Evolutionary conservation across 2,888 invertebrate genomes (phyloP).

Genomic region (Herminia tarsipennalis): DNA sequence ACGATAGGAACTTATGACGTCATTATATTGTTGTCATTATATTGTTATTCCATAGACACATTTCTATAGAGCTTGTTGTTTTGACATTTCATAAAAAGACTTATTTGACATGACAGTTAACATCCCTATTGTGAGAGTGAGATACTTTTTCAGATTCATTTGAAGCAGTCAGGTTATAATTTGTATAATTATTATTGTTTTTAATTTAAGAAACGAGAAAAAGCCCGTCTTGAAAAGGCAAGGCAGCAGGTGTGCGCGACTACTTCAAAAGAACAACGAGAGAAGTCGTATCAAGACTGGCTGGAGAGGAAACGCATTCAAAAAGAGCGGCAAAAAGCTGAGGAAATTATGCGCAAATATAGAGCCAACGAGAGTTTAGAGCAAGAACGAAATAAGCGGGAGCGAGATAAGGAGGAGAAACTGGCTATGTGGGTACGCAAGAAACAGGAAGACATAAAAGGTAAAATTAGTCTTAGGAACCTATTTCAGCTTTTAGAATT

Average conservation of each 20-base stretch:
- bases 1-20: too few species aligned
- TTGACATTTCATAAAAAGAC: too few species aligned
- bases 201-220: slow-evolving; percentile 64
- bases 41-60: too few species aligned
- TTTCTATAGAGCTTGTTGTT: too few species aligned
- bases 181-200: too few species aligned
- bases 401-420: slow-evolving; percentile 75
- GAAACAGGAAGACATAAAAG: slow-evolving; percentile 86
- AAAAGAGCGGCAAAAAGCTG: slow-evolving; percentile 68
- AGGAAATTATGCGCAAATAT: slow-evolving; percentile 71
- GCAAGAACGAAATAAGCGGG: slow-evolving; percentile 67
- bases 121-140: too few species aligned
- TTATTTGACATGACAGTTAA: too few species aligned
- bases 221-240: slow-evolving; percentile 59
- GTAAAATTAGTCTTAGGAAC: too few species aligned
- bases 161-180: too few species aligned
- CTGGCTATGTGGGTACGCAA: slow-evolving; percentile 84
- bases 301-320: slow-evolving; percentile 78
- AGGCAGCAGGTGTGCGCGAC: slow-evolving; percentile 53
- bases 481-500: too few species aligned
- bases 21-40: too few species aligned
- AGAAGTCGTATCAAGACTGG: slow-evolving; percentile 83
- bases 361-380: slow-evolving; percentile 65
- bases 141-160: too few species aligned
- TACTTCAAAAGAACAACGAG: slow-evolving; percentile 74